Evolutionary conservation across 2,113 vertebrate genomes (phyloP), one percentile per base, ranked within the genome.

Genomic region (Ranitomeya variabilis): DNA sequence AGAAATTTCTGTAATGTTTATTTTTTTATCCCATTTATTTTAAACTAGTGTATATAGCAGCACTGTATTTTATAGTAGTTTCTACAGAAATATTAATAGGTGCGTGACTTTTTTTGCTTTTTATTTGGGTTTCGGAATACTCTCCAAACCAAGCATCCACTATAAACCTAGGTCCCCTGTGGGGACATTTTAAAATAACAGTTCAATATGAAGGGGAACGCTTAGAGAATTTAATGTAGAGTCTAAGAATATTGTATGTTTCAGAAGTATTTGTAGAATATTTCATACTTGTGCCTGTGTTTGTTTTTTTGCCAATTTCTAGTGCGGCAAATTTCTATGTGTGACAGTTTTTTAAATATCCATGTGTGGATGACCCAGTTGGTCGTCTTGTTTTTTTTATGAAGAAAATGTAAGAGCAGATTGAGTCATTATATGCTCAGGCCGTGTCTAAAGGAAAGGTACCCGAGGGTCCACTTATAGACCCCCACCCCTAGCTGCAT

Each of bases 31-130:
- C 7, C 12, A 18, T 81, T 81, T 37, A 45, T 82, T 62, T 62
- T 37, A 2, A 62, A 12, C 9, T 37, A 19, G 57, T 82, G 57
- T 62, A 82, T 64, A 82, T 82, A 82, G 77, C 52, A 79, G 57
- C 18, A 64, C 18, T 60, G 45, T 81, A 37, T 81, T 80, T 62
- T 81, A 23, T 14, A 18, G 16, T 82, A 64, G 31, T 31, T 79
- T 82, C 59, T 82, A 62, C 62, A 82, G 57, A 57, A 79, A 55
- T 55, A 23, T 79, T 79, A n/a, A 4, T 79, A 79, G 51, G 12
- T 78, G 21, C 11, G 21, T 21, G 14, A 45, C 45, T 51, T 74
- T 76, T 76, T 51, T 76, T 76, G 37, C 37, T 52, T 76, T 52
- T 76, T 76, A 51, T 21, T 57, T 7, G 45, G 3, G 45, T 76